Base-by-base conservation (phyloP, 1,140 invertebrate species). In the Macrosteles quadrilineatus region DNA sequence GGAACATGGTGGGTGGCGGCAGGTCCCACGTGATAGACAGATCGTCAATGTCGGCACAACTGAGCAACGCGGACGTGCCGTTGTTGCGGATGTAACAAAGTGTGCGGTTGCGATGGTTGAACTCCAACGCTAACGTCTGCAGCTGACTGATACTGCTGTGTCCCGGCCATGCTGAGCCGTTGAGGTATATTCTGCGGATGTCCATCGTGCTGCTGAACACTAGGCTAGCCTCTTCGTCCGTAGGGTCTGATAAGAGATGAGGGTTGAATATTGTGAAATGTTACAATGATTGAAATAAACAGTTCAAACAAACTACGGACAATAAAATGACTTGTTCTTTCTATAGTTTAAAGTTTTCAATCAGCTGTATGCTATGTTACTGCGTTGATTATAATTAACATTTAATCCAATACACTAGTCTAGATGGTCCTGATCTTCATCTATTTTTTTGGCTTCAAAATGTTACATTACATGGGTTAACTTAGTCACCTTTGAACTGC, bases 41-140 rank as follows among this genome's bases (percentile, higher is more conserved):
- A 78, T 90, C 82, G 73, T 88, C 85, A 57, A 86, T 83, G 68
- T 83, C 81, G 55, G 84, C 86, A 78, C 89, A 91, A 67, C 84
- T 82, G 6, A 90, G 76, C 31, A 77, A 75, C 19, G 83, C 78
- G 73, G 82, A 82, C 68, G 77, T 82, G 69, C 64, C 45, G 21
- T 71, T 66, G 31, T 70, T 53, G n/a, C 50, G 65, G 17, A 70
- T 36, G 47, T 68, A 69, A 32, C 71, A 93, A 0, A 90, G 76
- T 17, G 86, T 85, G 29, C 87, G 79, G 79, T 89, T 88, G 70
- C 83, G 77, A 77, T 87, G 84, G 69, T 81, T 79, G 73, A 86
- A 83, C 72, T 85, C 83, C n/a, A 85, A 70, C 17, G 82, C 81
- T 47, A 82, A 79, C 25, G 81, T 82, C 69, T 84, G 82, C 30